phyloP scores from a whole-genome alignment of 64 coral and sea anemone genomes.

The Actinia equina region DNA sequence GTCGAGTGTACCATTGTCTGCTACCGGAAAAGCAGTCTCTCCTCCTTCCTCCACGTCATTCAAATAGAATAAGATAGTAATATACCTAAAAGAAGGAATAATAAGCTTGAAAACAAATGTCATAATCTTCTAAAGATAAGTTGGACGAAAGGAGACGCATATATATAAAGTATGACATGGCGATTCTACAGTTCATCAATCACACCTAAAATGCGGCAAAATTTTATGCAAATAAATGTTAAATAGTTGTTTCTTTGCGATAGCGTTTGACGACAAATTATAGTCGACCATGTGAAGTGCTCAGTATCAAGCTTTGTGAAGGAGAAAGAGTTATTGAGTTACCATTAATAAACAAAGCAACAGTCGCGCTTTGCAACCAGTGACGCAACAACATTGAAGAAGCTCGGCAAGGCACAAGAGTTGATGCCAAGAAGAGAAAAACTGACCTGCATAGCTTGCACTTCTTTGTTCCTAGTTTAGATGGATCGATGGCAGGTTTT shows the following conservation, averaged over 20 bases:
- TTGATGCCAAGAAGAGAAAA: background rate
- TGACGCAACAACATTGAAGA: background rate
- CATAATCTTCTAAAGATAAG: background rate
- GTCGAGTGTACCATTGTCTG: conserved; percentile 45
- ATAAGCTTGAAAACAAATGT: background rate
- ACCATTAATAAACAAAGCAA: no score
- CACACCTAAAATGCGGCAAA: no score
- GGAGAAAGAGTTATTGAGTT: no score
- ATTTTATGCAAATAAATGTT: no score
- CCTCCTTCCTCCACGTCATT: conserved; percentile 58
- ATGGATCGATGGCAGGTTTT: conserved; percentile 11
- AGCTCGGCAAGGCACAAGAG: background rate
- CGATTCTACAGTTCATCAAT: no score
- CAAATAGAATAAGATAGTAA: conserved; percentile 43
- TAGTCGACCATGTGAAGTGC: no score
- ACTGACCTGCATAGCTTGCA: conserved; percentile 80
- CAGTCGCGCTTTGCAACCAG: no score
- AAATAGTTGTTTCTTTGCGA: no score
- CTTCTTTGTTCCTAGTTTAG: conserved; percentile 12
- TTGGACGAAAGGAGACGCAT: background rate
- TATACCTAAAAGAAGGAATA: conserved; percentile 21
- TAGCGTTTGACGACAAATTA: no score
- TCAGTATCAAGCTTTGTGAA: no score
- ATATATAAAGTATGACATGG: no score
- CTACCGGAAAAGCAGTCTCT: conserved; percentile 47